Evolutionary conservation across 2,888 invertebrate genomes (phyloP), one percentile per base, ranked within the genome.

Genomic region (Auanema sp.): DNA sequence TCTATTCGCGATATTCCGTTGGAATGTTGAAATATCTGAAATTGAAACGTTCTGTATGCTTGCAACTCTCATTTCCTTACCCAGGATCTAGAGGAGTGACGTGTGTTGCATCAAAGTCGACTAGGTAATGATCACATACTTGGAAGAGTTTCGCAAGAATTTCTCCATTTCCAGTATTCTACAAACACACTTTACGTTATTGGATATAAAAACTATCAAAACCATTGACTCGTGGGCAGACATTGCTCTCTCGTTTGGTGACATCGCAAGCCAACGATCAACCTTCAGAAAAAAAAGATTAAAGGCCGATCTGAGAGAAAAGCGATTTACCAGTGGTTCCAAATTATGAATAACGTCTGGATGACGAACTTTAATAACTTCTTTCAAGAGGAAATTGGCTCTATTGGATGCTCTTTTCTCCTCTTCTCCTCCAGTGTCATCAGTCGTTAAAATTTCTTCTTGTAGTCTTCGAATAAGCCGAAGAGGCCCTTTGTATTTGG

Each of bases 361-460:
- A 62, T 80, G 76, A 11, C 80, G 59, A 18, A 59, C 49, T 44
- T 64, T 58, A 42, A 80, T 59, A 4, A 80, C 66, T n/a, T 70
- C 53, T 58, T 78, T 72, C 54, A 80, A 64, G 11, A 80, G 65
- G 56, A 64, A 65, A 60, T 80, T 78, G 16, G 64, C 64, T 54
- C 63, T 43, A 51, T 72, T 72, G 4, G 66, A 66, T 12, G 68
- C 52, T 16, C 72, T 60, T 16, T 58, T 58, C 11, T 58, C 56
- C 23, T 47, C 58, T 18, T 71, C 68, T 18, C 68, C 66, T n/a
- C 59, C 60, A n/a, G 68, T 66, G 4, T 63, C 65, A 16, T 74
- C 61, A n/a, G 76, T 77, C 49, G 72, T 72, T 23, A 80, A 63
- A 44, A 80, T 78, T 59, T 80, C 80, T 60, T 80, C 80, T 54